Conservation (phyloP, 2,888 invertebrate genomes). For the Vanessa cardui region DNA sequence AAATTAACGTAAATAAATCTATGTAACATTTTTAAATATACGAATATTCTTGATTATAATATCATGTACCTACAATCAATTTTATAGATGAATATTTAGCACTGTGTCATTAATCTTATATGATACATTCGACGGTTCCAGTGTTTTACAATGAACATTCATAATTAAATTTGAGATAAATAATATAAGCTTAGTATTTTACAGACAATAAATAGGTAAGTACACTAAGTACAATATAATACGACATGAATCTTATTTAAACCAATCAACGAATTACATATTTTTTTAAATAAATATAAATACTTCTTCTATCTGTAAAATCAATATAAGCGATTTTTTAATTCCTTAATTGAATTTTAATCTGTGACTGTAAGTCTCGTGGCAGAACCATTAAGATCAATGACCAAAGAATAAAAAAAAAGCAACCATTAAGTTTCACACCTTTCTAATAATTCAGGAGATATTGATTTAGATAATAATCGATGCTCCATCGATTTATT, state of each 20-base stretch:
- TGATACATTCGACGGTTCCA: too few species aligned
- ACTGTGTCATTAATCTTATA: too few species aligned
- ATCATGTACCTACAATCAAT: too few species aligned
- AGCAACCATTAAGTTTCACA: conserved; percentile 41
- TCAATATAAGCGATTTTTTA: neutral
- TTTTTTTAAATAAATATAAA: neutral
- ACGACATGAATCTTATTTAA: too few species aligned
- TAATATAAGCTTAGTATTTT: too few species aligned
- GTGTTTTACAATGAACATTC: too few species aligned
- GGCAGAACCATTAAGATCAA: conserved; percentile 22
- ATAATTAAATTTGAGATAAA: too few species aligned
- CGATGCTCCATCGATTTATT: conserved; percentile 49
- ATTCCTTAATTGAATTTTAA: neutral
- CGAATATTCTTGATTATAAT: too few species aligned
- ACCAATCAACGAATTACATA: too few species aligned
- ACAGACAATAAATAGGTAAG: too few species aligned
- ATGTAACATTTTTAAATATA: neutral
- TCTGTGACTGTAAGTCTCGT: conserved; percentile 10
- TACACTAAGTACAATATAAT: too few species aligned
- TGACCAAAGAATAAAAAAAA: conserved; percentile 25
- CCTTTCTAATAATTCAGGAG: conserved; percentile 45
- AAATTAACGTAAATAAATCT: neutral
- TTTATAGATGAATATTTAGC: too few species aligned
- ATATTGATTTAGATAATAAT: conserved; percentile 76
- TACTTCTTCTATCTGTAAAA: neutral